Conservation (phyloP, 1,140 invertebrate species). For the Drosophila repletoides region DNA sequence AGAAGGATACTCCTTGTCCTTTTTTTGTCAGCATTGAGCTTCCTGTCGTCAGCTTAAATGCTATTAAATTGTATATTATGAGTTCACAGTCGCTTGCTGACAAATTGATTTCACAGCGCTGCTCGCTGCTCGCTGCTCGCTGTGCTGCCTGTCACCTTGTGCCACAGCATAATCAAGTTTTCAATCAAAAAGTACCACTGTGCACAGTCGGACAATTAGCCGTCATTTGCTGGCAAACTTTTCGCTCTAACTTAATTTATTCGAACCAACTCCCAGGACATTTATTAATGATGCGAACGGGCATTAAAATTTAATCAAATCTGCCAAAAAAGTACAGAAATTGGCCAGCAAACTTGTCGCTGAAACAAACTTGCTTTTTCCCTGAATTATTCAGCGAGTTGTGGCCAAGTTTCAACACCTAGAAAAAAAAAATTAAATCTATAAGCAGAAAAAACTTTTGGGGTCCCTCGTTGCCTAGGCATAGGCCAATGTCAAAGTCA, state of each 20-base stretch:
- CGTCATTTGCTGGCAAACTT: constrained; percentile 26
- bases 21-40: constrained; percentile 39
- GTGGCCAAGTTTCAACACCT: constrained; percentile 72
- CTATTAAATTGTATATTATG: constrained; percentile 71
- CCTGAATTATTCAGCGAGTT: constrained; percentile 72
- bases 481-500: constrained; percentile 29
- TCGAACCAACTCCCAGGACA: constrained; percentile 42
- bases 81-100: constrained; percentile 39
- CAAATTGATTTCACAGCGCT: constrained; percentile 61
- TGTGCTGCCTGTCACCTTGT: constrained; percentile 15
- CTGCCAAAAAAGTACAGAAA: constrained; percentile 13
- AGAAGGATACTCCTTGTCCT: no score
- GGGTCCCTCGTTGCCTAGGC: constrained; percentile 40
- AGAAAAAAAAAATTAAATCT: constrained; percentile 6
- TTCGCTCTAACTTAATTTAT: constrained; percentile 60
- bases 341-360: constrained; percentile 22
- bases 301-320: constrained; percentile 78
- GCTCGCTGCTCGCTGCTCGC: background rate
- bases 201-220: constrained; percentile 54
- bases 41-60: constrained; percentile 66
- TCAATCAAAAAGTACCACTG: constrained; percentile 34
- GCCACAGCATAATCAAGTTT: constrained; percentile 56
- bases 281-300: constrained; percentile 71
- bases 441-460: constrained; percentile 16
- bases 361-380: constrained; percentile 39